Conservation (phyloP, 2,888 invertebrate species). For the Pachymerium ferrugineum region DNA sequence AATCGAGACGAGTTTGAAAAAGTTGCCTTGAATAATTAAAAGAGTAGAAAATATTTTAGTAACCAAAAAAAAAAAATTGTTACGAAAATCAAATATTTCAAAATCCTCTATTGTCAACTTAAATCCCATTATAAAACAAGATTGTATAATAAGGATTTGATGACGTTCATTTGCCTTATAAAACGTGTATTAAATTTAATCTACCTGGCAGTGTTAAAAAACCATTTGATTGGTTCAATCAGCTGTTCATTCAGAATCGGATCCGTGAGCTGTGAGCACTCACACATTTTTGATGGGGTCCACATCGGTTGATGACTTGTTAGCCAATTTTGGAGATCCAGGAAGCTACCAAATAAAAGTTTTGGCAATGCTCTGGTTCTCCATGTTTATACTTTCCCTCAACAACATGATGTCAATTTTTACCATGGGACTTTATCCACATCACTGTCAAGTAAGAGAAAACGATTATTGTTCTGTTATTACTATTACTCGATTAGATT, state of each 20-base stretch:
- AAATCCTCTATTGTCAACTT: background rate
- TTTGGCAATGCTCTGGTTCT: conserved; percentile 31
- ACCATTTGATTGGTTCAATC: conserved; percentile 5
- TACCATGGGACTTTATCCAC: conserved; percentile 12
- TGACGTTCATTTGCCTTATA: background rate
- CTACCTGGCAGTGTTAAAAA: conserved; percentile 21
- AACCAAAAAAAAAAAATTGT: background rate
- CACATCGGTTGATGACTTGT: conserved; percentile 33
- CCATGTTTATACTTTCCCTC: conserved; percentile 32
- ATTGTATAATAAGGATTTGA: background rate
- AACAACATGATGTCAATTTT: conserved; percentile 36
- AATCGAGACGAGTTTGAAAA: background rate
- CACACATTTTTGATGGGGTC: conserved; percentile 6
- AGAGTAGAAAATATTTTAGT: too few relatives aligned
- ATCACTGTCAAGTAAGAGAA: conserved; percentile 33
- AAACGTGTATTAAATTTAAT: background rate
- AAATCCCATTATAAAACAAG: background rate
- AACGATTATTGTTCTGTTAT: too few relatives aligned
- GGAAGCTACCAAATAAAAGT: conserved; percentile 34
- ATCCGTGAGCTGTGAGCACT: background rate
- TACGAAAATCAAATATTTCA: background rate
- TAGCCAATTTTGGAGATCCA: conserved; percentile 34
- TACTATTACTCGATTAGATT: too few relatives aligned
- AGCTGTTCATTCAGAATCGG: background rate
- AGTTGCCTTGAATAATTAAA: background rate